phyloP scores from a whole-genome alignment of 2,888 invertebrate genomes.

The Amphipoea oculea region DNA sequence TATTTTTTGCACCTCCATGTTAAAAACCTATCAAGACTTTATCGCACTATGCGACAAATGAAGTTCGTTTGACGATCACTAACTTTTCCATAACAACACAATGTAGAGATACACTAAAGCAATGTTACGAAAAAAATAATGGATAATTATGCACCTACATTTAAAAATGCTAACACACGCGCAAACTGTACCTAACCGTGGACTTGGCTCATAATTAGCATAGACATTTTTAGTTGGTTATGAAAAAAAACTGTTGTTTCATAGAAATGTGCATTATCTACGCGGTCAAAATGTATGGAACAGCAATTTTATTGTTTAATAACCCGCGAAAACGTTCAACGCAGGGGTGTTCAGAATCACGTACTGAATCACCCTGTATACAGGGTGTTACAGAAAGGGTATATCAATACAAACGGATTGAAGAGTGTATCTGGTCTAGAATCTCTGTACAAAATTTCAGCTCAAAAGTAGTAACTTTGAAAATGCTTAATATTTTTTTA shows the following conservation, averaged over 20 bases:
- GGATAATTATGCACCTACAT: neutral
- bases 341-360: neutral
- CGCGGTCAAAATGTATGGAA: neutral
- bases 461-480: no score
- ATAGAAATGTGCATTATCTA: neutral
- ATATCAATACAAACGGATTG: no score
- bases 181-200: no score
- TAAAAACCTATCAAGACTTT: slow-evolving; percentile 58
- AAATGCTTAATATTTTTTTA: no score
- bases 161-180: neutral
- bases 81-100: slow-evolving; percentile 36
- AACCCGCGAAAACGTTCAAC: neutral
- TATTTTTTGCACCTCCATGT: slow-evolving; percentile 40
- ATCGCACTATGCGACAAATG: slow-evolving; percentile 53
- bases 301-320: neutral
- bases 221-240: neutral
- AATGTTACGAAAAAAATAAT: neutral
- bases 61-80: slow-evolving; percentile 51
- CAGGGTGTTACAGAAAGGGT: no score
- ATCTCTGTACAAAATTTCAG: no score
- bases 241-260: neutral
- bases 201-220: neutral
- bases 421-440: no score
- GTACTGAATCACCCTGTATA: neutral
- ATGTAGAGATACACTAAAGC: slow-evolving; percentile 21